Base-by-base conservation (phyloP, 2,888 invertebrate species). In the Apotomis capreana region DNA sequence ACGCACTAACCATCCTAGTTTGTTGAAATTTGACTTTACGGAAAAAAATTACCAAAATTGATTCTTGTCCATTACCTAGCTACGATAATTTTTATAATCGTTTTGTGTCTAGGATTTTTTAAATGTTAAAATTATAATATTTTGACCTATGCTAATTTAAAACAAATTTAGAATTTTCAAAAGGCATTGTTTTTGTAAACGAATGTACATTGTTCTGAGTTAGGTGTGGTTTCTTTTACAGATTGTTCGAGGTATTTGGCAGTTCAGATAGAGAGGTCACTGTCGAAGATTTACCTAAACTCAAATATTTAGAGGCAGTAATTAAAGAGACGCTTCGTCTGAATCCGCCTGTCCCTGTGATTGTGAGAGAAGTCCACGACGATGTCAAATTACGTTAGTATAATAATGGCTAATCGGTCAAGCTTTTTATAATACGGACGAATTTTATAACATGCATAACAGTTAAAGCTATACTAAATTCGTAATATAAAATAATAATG, bases 311-410 rank as follows among this genome's bases (percentile, higher is more conserved):
- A 26, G 65, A 65, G 15, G 15, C 55, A 2, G 55, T 65, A 4
- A 65, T 65, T 40, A 65, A 65, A 36, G 65, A 65, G 12, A 46
- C 65, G 4, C 46, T 65, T 26, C 65, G 65, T 12, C 26, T 65
- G n/a, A 57, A 57, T 57, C 65, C 65, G 12, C 65, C 65, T 5
- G 55, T 57, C 3, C 65, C 65, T 5, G 46, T 44, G 3, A 36
- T 65, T 36, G 46, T 57, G 1, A 65, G 65, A 46, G 57, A 65
- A 5, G 37, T 36, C 9, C 12, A 15, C n/a, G 15, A 36, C 5
- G 65, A 57, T 26, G 55, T 65, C 6, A 46, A 10, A 65, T 36
- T 65, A 26, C 65, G 65, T 65, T 12, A 12, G 65, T 65, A 55
- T 62, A n/a, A 37, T 26, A 4, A 10, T 65, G 40, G 37, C 10